Evolutionary conservation across 2,113 vertebrate genomes (phyloP).

Genomic region (Leucoraja erinaceus): DNA sequence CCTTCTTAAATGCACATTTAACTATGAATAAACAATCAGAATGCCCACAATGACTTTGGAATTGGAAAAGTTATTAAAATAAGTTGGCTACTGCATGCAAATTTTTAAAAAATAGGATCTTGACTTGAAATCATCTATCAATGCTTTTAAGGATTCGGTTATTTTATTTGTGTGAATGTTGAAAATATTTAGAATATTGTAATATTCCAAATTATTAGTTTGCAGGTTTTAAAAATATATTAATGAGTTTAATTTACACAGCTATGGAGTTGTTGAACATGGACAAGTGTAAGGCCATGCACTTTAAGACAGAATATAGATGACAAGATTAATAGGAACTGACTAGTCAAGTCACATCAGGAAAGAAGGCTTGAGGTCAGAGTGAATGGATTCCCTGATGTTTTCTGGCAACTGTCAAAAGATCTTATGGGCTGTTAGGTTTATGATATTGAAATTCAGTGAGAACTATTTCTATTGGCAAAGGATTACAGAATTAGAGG

Average conservation of each 20-base stretch:
- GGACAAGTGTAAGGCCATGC: not conserved
- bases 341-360: not conserved
- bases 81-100: not conserved
- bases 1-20: too few species aligned
- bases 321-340: conserved; percentile 10
- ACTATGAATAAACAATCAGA: too few species aligned
- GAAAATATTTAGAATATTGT: not conserved
- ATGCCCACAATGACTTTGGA: too few species aligned
- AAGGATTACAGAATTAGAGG: not conserved
- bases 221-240: not conserved
- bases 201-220: conserved; percentile 3
- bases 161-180: not conserved
- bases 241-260: not conserved
- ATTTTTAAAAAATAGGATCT: not conserved
- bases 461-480: not conserved
- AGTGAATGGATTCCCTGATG: not conserved
- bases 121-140: not conserved
- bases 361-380: not conserved
- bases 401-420: not conserved
- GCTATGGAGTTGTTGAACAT: not conserved
- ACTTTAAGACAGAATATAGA: not conserved
- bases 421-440: not conserved
- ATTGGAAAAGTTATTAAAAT: not conserved
- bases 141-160: not conserved
- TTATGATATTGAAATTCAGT: not conserved